Evolutionary conservation across 2,888 invertebrate genomes (phyloP), one percentile per base, ranked within the genome.

Genomic region (Gymnoscelis rufifasciata): DNA sequence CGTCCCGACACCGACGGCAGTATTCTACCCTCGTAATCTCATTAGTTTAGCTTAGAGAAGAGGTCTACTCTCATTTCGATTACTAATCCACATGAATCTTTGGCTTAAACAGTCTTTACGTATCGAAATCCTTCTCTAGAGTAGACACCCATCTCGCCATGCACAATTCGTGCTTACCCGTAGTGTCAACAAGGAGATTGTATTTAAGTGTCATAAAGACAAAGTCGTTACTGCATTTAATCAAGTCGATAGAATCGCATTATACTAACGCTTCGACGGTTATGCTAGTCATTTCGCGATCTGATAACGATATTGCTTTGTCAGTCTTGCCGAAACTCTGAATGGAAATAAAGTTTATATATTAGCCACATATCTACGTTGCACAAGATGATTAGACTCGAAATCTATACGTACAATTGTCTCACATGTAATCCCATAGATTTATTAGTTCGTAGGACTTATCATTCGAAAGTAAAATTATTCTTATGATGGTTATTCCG

Each of bases 401-500:
- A 57, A 50, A 53, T 57, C 52, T 54, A 59, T 60, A 62, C 64
- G 64, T 68, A 64, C 62, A 63, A 60, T 67, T 60, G 57, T 61
- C 59, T 57, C 62, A 63, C 60, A 60, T 44, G 56, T 61, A 57
- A 59, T 60, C 59, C 53, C 59, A 57, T 36, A 36, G 60, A 63
- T 62, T 74, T 74, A 70, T 68, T 60, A 60, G 51, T 70, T 62
- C 38, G 64, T 74, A 71, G 67, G 24, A 30, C 14, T 49, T 37
- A 41, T 66, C 55, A 60, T 64, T 68, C 65, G 27, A 50, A 48
- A 44, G 35, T 67, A 57, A 64, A 68, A 70, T 31, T 60, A 71
- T 74, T 79, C 75, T 78, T 78, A 79, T 80, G 73, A 78, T 66
- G 73, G 69, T 71, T 72, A 76, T 79, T 78, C 74, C 78, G 74